Percentiles rank a stretch among this genome's conserved stretches.
phyloP scores from a whole-genome alignment of 2,888 invertebrate species.

The Barypeithes pellucidus region DNA sequence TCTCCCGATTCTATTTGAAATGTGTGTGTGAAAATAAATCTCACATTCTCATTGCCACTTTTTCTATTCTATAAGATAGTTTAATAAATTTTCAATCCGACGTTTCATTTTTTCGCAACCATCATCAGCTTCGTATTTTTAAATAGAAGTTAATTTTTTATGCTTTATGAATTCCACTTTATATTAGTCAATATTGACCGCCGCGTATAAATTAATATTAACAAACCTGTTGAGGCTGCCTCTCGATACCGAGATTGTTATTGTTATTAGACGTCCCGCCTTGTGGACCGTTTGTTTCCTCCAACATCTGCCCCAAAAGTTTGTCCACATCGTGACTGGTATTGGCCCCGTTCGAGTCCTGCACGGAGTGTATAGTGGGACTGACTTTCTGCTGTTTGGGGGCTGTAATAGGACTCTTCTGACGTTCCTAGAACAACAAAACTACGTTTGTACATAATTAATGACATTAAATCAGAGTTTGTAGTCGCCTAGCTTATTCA shows the following conservation, averaged over 20 bases:
- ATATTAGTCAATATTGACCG: too few relatives aligned
- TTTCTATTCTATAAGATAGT: too few relatives aligned
- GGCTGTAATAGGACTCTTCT: conserved; percentile 55
- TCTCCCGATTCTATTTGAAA: too few relatives aligned
- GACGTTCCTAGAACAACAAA: conserved; percentile 51
- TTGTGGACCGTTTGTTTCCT: conserved; percentile 60
- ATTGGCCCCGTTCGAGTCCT: conserved; percentile 58
- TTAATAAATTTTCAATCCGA: too few relatives aligned
- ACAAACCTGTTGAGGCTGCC: conserved; percentile 58
- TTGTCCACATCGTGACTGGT: conserved; percentile 67
- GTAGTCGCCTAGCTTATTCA: too few relatives aligned
- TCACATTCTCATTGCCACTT: too few relatives aligned
- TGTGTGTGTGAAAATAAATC: too few relatives aligned
- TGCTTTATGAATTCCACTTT: too few relatives aligned
- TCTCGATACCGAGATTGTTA: conserved; percentile 57
- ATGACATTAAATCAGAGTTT: too few relatives aligned
- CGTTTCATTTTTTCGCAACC: too few relatives aligned
- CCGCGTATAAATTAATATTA: not conserved
- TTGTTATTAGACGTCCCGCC: conserved; percentile 45
- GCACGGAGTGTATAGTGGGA: conserved; percentile 56
- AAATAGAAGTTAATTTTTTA: too few relatives aligned
- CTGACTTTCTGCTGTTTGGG: conserved; percentile 60
- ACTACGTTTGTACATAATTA: not conserved
- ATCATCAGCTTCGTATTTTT: too few relatives aligned
- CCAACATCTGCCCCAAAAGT: conserved; percentile 67